Evolutionary conservation across 2,888 invertebrate genomes (phyloP).

Genomic region (Temnothorax ravouxi): DNA sequence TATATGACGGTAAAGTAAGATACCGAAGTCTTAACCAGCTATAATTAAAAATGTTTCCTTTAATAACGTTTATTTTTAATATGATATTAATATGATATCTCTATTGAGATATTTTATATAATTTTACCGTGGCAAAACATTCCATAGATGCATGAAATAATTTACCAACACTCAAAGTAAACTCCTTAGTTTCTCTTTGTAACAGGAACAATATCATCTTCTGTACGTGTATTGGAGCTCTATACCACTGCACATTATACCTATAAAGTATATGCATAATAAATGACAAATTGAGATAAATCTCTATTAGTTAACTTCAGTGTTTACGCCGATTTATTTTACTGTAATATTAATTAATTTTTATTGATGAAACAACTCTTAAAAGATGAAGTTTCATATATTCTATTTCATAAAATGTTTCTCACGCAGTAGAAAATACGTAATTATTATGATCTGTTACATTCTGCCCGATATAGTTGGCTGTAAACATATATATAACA

Average conservation of each 20-base stretch:
- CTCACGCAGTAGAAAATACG: neutral
- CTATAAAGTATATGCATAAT: neutral
- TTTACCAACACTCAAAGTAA: neutral
- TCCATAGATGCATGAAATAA: constrained; percentile 1
- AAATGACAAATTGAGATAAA: neutral
- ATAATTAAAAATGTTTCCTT: neutral
- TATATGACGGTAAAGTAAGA: no score
- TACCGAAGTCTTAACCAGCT: no score
- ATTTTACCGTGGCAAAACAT: neutral
- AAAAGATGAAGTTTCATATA: neutral
- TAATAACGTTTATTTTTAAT: neutral
- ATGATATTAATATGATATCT: no score
- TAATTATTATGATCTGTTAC: neutral
- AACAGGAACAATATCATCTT: constrained; percentile 26
- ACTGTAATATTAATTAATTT: neutral
- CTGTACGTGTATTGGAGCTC: neutral
- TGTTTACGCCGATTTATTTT: neutral
- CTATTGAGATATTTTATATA: neutral
- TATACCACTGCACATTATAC: constrained; percentile 14
- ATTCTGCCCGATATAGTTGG: constrained; percentile 7
- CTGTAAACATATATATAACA: neutral
- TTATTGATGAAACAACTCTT: no score
- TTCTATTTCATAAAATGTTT: neutral
- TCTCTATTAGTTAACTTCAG: neutral
- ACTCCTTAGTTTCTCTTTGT: neutral